Base-by-base conservation (phyloP, 2,797 vertebrate genomes). In the Sebastolobus altivelis region DNA sequence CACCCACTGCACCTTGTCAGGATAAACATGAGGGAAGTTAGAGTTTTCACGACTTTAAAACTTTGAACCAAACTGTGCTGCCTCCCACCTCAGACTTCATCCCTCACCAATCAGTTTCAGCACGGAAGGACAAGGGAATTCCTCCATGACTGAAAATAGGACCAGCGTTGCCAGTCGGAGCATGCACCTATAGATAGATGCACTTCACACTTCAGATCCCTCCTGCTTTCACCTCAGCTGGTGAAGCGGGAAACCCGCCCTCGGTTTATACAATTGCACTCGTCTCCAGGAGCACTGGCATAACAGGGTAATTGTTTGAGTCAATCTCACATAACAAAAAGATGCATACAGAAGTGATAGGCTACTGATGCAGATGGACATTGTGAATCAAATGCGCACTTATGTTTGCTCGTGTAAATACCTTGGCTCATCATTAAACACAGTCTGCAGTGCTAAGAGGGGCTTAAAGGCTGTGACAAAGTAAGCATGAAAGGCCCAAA, bases 261-360 rank as follows among this genome's bases (percentile, higher is more conserved):
- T 25, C 1, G 3, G 8, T 75, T 89, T n/a, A 91, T 86, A 46
- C 91, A 90, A 94, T 91, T 94, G 29, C 90, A 90, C 91, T 69
- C 54, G 13, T 89, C 82, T 86, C 75, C 70, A 40, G 18, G 73
- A 80, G 77, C 55, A 3, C 40, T 20, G 83, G 38, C 38, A 35
- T n/a, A 68, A 69, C 33, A 4, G 37, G 38, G 63, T 72, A 80
- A 81, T 75, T 54, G 31, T 63, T 35, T 75, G 83, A 84, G 80
- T 81, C 86, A 59, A 27, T 69, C 65, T 68, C 3, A 63, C 60
- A 58, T 9, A 27, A 69, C 49, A 63, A 69, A 63, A 69, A 74
- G 27, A 71, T 20, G 49, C 75, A 31, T 11, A 52, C 52, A 68
- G 65, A 62, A 71, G 72, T n/a, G 74, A 79, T n/a, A 6, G 62